These are phyloP conservation scores for Danionella dracula DNA, from an alignment of 2,797 vertebrate genomes.

Conservation along the genomic window DNA sequence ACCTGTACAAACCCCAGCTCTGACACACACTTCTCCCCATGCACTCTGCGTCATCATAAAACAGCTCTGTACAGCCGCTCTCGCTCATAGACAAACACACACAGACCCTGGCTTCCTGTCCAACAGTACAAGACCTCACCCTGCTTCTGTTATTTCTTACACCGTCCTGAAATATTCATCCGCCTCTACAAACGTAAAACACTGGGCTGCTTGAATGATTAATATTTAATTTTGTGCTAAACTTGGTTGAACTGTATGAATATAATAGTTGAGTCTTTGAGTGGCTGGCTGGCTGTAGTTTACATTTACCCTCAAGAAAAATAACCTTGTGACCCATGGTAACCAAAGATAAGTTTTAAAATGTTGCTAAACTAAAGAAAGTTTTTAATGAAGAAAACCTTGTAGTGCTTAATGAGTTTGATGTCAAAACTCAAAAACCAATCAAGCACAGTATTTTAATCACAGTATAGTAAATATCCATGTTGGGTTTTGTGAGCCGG, in stretches of 20 bases:
- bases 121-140: conserved; percentile 41
- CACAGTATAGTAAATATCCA: not conserved
- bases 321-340: not conserved
- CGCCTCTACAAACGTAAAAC: conserved; percentile 80
- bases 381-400: no score
- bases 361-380: no score
- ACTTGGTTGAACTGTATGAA: conserved; percentile 51
- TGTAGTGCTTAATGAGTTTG: no score
- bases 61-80: conserved; percentile 16
- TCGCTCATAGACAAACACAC: not conserved
- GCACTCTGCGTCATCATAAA: conserved; percentile 32
- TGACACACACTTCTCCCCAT: conserved; percentile 41
- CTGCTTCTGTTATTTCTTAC: conserved; percentile 49
- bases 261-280: not conserved
- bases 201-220: conserved; percentile 91
- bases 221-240: conserved; percentile 88
- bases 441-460: no score
- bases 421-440: no score
- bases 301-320: conserved; percentile 14
- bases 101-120: not conserved
- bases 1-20: conserved; percentile 46
- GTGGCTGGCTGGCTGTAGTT: conserved; percentile 14
- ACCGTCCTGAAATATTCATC: conserved; percentile 89
- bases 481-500: conserved; percentile 13
- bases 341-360: conserved; percentile 9